These are phyloP conservation scores for Pyrocoelia pectoralis DNA, from an alignment of 2,888 invertebrate species.

Conservation along the genomic window DNA sequence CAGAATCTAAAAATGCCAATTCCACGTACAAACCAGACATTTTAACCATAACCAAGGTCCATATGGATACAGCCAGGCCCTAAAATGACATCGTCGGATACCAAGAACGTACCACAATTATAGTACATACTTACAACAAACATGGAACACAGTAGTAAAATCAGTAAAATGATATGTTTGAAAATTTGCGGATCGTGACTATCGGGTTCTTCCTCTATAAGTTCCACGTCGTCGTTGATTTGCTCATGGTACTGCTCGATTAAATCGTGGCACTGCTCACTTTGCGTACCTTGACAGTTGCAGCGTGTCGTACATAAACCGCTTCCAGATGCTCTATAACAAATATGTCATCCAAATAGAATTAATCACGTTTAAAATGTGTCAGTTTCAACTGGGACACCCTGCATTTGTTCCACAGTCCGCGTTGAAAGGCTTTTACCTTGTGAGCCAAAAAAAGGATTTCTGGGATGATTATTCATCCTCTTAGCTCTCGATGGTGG, in stretches of 20 bases:
- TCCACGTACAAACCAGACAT: conserved; percentile 91
- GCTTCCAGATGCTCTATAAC: background rate
- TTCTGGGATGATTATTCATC: too few relatives aligned
- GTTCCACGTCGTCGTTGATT: conserved; percentile 62
- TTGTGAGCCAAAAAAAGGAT: too few relatives aligned
- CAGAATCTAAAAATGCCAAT: conserved; percentile 89
- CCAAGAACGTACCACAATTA: too few relatives aligned
- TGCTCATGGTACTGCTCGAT: conserved; percentile 64
- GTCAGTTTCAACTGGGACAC: too few relatives aligned
- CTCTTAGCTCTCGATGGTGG: too few relatives aligned
- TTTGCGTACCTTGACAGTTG: conserved; percentile 61
- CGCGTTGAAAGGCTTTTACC: too few relatives aligned
- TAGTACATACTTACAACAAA: conserved; percentile 89
- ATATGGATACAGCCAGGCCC: conserved; percentile 84
- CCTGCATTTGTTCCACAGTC: too few relatives aligned
- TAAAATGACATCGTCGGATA: conserved; percentile 53
- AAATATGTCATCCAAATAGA: too few relatives aligned
- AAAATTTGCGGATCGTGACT: conserved; percentile 75
- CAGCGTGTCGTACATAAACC: conserved; percentile 62
- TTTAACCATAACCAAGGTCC: conserved; percentile 83
- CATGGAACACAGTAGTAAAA: conserved; percentile 84
- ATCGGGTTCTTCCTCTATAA: conserved; percentile 64
- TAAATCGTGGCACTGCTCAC: conserved; percentile 62
- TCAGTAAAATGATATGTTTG: conserved; percentile 82
- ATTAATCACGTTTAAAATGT: too few relatives aligned